A percentile compares a stretch with the other conserved stretches of the same genome.
phyloP scores from a whole-genome alignment of 1,140 invertebrate genomes.

The Magallana gigas region DNA sequence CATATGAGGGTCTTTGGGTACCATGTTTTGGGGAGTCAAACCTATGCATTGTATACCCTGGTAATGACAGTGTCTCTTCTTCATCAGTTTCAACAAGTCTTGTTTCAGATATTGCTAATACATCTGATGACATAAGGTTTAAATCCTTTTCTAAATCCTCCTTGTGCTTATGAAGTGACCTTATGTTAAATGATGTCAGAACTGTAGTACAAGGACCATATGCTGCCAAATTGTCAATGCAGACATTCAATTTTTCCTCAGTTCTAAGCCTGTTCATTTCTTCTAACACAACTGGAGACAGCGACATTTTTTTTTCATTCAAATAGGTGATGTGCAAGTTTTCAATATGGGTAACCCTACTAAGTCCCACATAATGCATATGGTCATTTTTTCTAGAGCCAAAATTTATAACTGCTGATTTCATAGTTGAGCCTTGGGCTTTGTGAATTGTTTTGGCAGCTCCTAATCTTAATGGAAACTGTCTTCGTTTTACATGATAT shows the following conservation, averaged over 20 bases:
- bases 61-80: constrained; percentile 11
- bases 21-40: constrained; percentile 31
- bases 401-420: constrained; percentile 42
- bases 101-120: constrained; percentile 37
- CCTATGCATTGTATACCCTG: constrained; percentile 22
- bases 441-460: constrained; percentile 52
- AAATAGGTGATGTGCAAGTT: constrained; percentile 50
- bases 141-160: constrained; percentile 39
- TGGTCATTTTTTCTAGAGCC: constrained; percentile 47
- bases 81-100: constrained; percentile 33
- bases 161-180: constrained; percentile 43
- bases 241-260: constrained; percentile 36
- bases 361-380: constrained; percentile 52
- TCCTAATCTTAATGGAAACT: constrained; percentile 45
- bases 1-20: constrained; percentile 17
- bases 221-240: constrained; percentile 12
- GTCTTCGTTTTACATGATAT: constrained; percentile 37
- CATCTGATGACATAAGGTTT: constrained; percentile 16
- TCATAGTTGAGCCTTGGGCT: constrained; percentile 50
- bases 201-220: constrained; percentile 10
- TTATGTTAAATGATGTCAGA: constrained; percentile 47
- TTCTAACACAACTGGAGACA: constrained; percentile 42
- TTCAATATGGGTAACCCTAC: constrained; percentile 40
- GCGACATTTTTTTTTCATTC: constrained; percentile 51
- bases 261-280: constrained; percentile 59